Conservation (phyloP, 2,113 vertebrate species). For the Perca flavescens region DNA sequence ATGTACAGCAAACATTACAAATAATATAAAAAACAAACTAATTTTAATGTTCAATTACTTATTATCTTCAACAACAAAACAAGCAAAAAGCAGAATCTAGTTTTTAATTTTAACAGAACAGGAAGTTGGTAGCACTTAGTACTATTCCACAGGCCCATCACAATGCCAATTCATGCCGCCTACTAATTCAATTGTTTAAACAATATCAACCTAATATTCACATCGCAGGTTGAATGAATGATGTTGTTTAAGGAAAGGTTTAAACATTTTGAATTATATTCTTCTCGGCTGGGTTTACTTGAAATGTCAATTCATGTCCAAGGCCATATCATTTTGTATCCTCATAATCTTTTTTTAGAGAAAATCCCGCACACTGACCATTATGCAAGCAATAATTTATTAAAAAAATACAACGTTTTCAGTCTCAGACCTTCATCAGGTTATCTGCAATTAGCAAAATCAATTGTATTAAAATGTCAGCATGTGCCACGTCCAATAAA, state of each 20-base stretch:
- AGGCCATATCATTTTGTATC: conserved; percentile 22
- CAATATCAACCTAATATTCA: conserved; percentile 47
- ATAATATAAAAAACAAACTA: not conserved
- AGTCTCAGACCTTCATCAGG: too few species aligned
- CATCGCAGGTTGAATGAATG: conserved; percentile 25
- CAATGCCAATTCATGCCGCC: conserved; percentile 12
- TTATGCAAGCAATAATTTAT: too few species aligned
- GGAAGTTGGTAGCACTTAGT: not conserved
- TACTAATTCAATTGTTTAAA: conserved; percentile 25
- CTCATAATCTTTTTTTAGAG: conserved; percentile 19
- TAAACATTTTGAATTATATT: conserved; percentile 3
- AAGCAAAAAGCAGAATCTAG: not conserved
- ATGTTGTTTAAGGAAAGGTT: conserved; percentile 28
- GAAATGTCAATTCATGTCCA: conserved; percentile 27
- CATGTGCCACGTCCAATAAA: conserved; percentile 32
- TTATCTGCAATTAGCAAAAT: conserved; percentile 47
- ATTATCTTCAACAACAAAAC: conserved; percentile 8
- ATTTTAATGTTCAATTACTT: not conserved
- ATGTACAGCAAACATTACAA: not conserved
- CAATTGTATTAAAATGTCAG: conserved; percentile 28
- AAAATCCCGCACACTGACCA: too few species aligned
- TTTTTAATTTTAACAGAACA: not conserved
- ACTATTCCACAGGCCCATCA: conserved; percentile 1
- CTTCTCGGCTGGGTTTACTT: not conserved
- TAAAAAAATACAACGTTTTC: too few species aligned